A percentile compares a stretch with the other conserved stretches of the same genome.
These are phyloP conservation scores for Cotesia glomerata DNA, from an alignment of 1,140 invertebrate genomes.

Conservation along the genomic window DNA sequence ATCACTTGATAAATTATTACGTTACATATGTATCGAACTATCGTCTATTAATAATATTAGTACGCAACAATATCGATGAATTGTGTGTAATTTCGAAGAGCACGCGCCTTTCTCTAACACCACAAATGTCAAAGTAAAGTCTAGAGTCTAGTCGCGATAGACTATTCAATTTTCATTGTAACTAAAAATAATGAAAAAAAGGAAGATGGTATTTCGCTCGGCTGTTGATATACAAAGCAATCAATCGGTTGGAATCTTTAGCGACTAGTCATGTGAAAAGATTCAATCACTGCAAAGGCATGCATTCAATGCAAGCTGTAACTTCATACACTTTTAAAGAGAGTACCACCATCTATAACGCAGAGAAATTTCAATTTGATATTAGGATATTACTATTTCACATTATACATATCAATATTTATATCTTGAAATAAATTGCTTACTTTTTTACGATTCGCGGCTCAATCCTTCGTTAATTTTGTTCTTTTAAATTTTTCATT, in stretches of 20 bases:
- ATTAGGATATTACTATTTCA: not conserved
- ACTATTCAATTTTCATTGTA: too few relatives aligned
- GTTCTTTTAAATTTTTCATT: not conserved
- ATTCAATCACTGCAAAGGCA: not conserved
- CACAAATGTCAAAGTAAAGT: not conserved
- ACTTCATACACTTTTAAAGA: too few relatives aligned
- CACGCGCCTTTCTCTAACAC: constrained; percentile 18
- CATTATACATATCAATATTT: too few relatives aligned
- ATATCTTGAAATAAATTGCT: too few relatives aligned
- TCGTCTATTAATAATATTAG: not conserved
- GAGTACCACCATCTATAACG: too few relatives aligned
- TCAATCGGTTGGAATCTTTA: not conserved
- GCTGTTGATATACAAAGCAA: not conserved
- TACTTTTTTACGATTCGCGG: too few relatives aligned
- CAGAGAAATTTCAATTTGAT: too few relatives aligned
- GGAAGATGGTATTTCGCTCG: not conserved
- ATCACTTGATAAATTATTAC: too few relatives aligned
- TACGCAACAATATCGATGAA: not conserved
- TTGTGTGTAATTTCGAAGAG: not conserved
- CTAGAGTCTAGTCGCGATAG: not conserved
- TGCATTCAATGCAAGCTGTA: not conserved
- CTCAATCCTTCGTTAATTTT: too few relatives aligned
- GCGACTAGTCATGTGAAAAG: not conserved
- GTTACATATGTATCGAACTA: not conserved
- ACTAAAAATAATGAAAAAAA: too few relatives aligned